Conservation (phyloP, 1,140 invertebrate genomes). For the Lepeophtheirus salmonis region DNA sequence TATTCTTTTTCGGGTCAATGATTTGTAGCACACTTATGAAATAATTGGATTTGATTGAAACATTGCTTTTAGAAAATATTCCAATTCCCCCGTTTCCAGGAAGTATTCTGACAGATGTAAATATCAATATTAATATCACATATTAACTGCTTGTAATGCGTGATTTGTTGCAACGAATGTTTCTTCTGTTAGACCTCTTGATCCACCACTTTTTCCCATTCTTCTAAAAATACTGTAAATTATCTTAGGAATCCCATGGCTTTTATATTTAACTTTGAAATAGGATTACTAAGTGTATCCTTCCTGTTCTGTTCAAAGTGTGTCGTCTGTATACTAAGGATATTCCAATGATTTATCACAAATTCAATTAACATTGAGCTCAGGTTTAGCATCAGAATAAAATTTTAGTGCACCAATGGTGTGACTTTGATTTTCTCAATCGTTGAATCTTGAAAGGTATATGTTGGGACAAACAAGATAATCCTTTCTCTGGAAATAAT, state of each 20-base stretch:
- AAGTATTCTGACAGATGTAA: background rate
- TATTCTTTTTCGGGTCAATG: background rate
- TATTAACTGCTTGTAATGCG: background rate
- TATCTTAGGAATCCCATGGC: background rate
- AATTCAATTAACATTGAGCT: background rate
- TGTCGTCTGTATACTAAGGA: background rate
- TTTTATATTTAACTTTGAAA: background rate
- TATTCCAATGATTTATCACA: background rate
- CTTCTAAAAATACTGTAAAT: background rate
- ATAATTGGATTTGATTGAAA: conserved; percentile 4
- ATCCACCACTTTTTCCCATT: background rate
- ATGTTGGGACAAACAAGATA: background rate
- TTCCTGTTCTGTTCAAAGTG: background rate
- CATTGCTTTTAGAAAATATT: background rate
- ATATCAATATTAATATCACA: too few species aligned
- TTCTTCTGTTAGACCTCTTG: background rate
- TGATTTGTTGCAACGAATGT: background rate
- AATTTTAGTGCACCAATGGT: background rate
- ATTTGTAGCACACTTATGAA: background rate
- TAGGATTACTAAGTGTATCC: background rate
- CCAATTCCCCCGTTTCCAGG: background rate
- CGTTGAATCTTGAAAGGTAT: background rate
- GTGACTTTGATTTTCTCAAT: conserved; percentile 4
- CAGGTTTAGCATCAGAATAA: background rate
- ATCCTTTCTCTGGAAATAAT: background rate